These are phyloP conservation scores for Papilio protenor DNA, from an alignment of 2,888 invertebrate species.

Conservation along the genomic window DNA sequence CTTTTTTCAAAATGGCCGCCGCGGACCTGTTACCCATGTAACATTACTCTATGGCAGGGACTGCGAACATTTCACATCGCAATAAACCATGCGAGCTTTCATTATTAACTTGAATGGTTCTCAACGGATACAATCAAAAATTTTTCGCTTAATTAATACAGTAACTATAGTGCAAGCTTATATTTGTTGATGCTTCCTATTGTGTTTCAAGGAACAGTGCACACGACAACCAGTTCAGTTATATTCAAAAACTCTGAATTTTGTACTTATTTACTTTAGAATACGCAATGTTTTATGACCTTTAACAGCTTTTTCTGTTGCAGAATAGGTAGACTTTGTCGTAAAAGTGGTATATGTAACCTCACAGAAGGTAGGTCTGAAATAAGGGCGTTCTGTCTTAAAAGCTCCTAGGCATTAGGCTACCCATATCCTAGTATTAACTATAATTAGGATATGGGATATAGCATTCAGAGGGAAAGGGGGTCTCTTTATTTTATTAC, in stretches of 20 bases:
- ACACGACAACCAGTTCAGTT: background rate
- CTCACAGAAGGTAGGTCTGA: background rate
- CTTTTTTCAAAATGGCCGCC: conserved; percentile 77
- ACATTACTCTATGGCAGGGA: conserved; percentile 83
- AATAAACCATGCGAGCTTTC: conserved; percentile 23
- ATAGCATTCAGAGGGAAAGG: too few species aligned
- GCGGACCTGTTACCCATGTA: conserved; percentile 81
- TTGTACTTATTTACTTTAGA: background rate
- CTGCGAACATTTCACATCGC: conserved; percentile 59
- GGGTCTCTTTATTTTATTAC: background rate
- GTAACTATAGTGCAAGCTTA: background rate
- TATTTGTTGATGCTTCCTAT: conserved; percentile 1
- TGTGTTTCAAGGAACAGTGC: background rate
- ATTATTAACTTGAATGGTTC: conserved; percentile 26
- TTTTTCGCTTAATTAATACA: conserved; percentile 22
- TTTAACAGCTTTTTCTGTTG: background rate
- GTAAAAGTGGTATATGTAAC: background rate
- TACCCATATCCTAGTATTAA: too few species aligned
- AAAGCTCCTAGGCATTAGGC: too few species aligned
- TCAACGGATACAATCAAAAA: conserved; percentile 12
- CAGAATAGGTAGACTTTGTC: background rate
- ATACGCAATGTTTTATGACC: background rate
- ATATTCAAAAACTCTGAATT: background rate
- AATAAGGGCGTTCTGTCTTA: background rate
- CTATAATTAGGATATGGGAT: too few species aligned